These are phyloP conservation scores for Syngnathus scovelli DNA, from an alignment of 2,113 vertebrate genomes.

Conservation along the genomic window DNA sequence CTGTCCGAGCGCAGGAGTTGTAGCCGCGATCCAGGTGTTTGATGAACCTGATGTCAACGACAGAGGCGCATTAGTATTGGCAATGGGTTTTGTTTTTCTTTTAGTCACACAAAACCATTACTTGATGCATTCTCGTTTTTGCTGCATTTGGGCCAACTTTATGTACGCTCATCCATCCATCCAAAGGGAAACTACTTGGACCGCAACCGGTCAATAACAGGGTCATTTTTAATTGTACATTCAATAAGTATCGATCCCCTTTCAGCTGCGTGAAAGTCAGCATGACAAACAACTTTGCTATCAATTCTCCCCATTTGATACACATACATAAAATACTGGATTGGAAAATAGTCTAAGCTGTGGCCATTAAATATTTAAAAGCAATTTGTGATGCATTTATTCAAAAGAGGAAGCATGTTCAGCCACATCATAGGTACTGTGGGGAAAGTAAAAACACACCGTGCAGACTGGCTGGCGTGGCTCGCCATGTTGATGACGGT, in stretches of 20 bases:
- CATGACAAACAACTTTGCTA: no score
- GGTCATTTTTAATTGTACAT: no score
- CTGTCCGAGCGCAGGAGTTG: conserved; percentile 90
- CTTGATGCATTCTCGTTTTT: not conserved
- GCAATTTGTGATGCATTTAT: not conserved
- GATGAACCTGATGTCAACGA: conserved; percentile 78
- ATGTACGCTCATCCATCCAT: no score
- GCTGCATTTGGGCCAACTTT: no score
- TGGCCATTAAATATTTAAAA: no score
- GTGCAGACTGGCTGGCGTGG: conserved; percentile 93
- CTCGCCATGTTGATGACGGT: conserved; percentile 86
- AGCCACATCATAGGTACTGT: not conserved
- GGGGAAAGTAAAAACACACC: conserved; percentile 60
- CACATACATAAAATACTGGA: no score
- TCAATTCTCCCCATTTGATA: no score
- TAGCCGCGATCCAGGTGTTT: conserved; percentile 93
- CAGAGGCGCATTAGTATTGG: conserved; percentile 2
- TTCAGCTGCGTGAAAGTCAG: no score
- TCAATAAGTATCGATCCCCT: no score
- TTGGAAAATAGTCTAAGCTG: no score
- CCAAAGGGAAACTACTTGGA: no score
- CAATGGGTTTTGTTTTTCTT: not conserved
- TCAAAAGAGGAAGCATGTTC: not conserved
- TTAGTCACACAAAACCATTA: not conserved
- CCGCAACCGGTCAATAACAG: no score